Evolutionary conservation across 2,797 vertebrate genomes (phyloP).

Genomic region (Anabas testudineus): DNA sequence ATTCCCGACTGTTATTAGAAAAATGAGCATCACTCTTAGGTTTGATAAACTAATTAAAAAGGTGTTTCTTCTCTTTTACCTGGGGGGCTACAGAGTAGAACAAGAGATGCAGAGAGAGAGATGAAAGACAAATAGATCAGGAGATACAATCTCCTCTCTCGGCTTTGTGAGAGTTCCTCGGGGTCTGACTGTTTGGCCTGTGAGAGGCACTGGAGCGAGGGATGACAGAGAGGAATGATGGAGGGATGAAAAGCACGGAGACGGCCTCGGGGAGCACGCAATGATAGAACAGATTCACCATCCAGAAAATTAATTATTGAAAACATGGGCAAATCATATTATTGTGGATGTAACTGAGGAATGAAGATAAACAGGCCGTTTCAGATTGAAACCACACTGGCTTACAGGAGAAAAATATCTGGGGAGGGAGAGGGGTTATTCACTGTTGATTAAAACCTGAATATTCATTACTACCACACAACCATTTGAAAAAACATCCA

Average conservation of each 20-base stretch:
- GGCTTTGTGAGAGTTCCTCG: slow-evolving; percentile 49
- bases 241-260: slow-evolving; percentile 65
- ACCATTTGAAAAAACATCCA: slow-evolving; percentile 21
- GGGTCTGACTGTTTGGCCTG: slow-evolving; percentile 66
- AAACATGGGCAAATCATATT: slow-evolving; percentile 73
- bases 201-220: slow-evolving; percentile 52
- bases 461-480: slow-evolving; percentile 65
- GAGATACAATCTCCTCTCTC: slow-evolving; percentile 53
- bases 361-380: slow-evolving; percentile 67
- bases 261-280: slow-evolving; percentile 60
- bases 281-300: slow-evolving; percentile 61
- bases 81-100: slow-evolving; percentile 41
- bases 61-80: slow-evolving; percentile 62
- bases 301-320: slow-evolving; percentile 81
- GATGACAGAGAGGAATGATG: slow-evolving; percentile 67
- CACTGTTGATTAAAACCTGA: slow-evolving; percentile 51
- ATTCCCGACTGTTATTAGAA: slow-evolving; percentile 65
- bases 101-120: slow-evolving; percentile 20
- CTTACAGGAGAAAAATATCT: slow-evolving; percentile 50
- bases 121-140: slow-evolving; percentile 58
- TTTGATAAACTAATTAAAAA: slow-evolving; percentile 77
- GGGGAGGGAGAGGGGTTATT: slow-evolving; percentile 41
- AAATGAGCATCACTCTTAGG: slow-evolving; percentile 68
- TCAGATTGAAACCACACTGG: slow-evolving; percentile 48
- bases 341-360: slow-evolving; percentile 70